A percentile compares a stretch with the other conserved stretches of the same genome.
phyloP scores from a whole-genome alignment of 2,888 invertebrate species.

The Macrophya alboannulata region DNA sequence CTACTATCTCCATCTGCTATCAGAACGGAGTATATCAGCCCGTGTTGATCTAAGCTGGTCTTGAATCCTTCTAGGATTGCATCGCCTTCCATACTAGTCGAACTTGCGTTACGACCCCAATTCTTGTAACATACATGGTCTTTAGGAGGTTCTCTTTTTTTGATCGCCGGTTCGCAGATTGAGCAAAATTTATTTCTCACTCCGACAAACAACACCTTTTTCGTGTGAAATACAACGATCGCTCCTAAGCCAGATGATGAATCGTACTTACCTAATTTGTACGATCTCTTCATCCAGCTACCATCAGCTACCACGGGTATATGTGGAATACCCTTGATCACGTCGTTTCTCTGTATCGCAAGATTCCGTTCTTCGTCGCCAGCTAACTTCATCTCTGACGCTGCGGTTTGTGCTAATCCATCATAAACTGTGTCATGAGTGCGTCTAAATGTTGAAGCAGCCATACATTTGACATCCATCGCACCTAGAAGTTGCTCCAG shows the following conservation, averaged over 20 bases:
- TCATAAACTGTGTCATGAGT: neutral
- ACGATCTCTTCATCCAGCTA: conserved; percentile 64
- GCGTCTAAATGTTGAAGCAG: neutral
- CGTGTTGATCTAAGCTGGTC: conserved; percentile 60
- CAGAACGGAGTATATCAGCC: conserved; percentile 60
- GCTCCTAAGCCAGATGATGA: conserved; percentile 61
- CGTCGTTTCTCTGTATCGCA: conserved; percentile 60
- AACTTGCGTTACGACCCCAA: conserved; percentile 65
- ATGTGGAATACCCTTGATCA: conserved; percentile 58
- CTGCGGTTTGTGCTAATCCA: conserved; percentile 6
- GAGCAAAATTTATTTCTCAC: conserved; percentile 69
- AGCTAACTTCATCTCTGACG: conserved; percentile 49
- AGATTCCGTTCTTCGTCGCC: conserved; percentile 51
- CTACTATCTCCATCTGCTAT: conserved; percentile 71
- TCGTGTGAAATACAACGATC: conserved; percentile 61
- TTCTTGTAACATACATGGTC: conserved; percentile 68
- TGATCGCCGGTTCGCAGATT: conserved; percentile 62
- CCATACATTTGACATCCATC: conserved; percentile 30
- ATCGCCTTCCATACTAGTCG: conserved; percentile 69
- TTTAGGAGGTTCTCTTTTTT: conserved; percentile 51
- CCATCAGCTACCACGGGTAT: conserved; percentile 62
- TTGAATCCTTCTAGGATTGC: conserved; percentile 61
- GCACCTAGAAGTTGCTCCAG: neutral
- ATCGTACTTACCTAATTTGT: conserved; percentile 59
- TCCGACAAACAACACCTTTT: conserved; percentile 66